Percentiles rank a stretch among this genome's conserved stretches.
phyloP scores from a whole-genome alignment of 2,113 vertebrate species.

The Daubentonia madagascariensis region DNA sequence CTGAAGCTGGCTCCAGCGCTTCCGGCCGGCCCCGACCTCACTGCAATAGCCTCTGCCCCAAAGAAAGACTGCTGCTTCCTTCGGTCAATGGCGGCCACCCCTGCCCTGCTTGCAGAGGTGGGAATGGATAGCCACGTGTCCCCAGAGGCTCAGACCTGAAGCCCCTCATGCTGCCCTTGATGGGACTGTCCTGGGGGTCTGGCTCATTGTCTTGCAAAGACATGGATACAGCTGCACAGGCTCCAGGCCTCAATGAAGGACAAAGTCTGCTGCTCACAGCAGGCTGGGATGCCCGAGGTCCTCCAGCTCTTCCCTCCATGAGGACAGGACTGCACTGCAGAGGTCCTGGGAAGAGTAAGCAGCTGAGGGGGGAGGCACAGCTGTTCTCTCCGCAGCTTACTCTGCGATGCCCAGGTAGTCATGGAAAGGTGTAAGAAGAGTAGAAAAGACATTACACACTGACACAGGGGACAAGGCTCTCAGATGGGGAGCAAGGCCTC shows the following conservation, averaged over 20 bases:
- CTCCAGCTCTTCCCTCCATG: neutral
- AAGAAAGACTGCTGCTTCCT: neutral
- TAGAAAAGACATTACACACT: neutral
- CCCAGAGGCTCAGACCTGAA: neutral
- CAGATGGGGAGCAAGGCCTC: neutral
- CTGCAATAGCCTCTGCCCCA: neutral
- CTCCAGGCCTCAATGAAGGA: neutral
- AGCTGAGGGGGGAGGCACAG: neutral
- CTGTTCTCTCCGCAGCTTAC: neutral
- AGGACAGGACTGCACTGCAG: rapidly evolving
- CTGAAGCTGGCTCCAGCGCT: neutral
- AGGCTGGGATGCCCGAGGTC: rapidly evolving
- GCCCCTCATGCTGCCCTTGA: neutral
- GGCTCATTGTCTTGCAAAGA: neutral
- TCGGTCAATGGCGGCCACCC: too few relatives aligned
- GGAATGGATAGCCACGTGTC: neutral
- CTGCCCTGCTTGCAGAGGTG: neutral
- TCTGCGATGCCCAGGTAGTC: neutral
- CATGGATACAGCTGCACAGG: neutral
- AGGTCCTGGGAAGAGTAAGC: neutral
- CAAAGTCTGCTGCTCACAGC: neutral
- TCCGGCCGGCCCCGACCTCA: neutral
- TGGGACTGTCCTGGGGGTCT: neutral
- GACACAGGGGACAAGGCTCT: neutral
- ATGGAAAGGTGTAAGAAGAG: neutral